Evolutionary conservation across 2,888 invertebrate genomes (phyloP).

Genomic region (Mythimna albipuncta): DNA sequence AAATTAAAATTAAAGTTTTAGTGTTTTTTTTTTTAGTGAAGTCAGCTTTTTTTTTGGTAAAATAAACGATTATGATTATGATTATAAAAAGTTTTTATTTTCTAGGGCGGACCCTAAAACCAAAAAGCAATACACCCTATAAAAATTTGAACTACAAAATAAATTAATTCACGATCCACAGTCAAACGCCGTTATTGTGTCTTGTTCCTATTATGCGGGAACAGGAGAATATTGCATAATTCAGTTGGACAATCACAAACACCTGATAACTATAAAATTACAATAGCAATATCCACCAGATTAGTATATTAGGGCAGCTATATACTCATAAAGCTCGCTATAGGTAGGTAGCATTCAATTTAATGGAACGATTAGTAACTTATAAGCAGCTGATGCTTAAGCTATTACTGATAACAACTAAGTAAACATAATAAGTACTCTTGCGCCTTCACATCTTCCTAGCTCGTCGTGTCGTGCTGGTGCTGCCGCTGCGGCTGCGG

Average conservation of each 20-base stretch:
- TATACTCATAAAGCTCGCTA: constrained; percentile 13
- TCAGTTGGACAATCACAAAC: constrained; percentile 33
- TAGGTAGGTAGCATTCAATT: constrained; percentile 10
- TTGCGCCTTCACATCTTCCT: too few species aligned
- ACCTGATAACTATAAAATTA: constrained; percentile 49
- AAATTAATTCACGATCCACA: neutral
- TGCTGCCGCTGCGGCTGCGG: too few species aligned
- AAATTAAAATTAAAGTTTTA: too few species aligned
- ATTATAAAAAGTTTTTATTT: too few species aligned
- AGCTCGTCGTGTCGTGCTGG: too few species aligned
- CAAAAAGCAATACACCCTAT: too few species aligned
- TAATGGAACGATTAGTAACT: neutral
- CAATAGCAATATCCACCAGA: constrained; percentile 31
- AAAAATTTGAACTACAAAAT: neutral
- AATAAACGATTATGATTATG: too few species aligned
- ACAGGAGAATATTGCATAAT: constrained; percentile 38
- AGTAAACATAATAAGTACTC: too few species aligned
- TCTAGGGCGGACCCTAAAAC: too few species aligned
- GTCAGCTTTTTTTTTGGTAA: too few species aligned
- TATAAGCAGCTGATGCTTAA: neutral
- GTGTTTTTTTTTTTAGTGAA: too few species aligned
- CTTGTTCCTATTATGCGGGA: constrained; percentile 18
- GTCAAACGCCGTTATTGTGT: neutral
- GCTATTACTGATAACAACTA: too few species aligned
- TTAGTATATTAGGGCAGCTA: constrained; percentile 7